Conservation (phyloP, 2,113 vertebrate genomes). For the Salvator merianae region DNA sequence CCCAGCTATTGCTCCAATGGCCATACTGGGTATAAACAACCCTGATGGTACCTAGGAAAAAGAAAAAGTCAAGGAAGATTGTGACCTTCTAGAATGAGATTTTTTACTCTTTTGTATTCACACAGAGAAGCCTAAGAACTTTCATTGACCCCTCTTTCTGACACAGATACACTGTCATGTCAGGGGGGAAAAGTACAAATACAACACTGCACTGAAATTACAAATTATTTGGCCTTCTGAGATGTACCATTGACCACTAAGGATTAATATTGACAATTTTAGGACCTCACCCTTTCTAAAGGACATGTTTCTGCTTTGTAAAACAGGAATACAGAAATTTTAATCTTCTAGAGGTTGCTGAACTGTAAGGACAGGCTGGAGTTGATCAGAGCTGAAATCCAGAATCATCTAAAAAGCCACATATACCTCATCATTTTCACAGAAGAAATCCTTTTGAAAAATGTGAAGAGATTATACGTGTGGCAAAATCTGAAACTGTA, state of each 20-base stretch:
- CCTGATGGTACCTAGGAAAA: slow-evolving; percentile 88
- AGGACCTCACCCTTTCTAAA: background rate
- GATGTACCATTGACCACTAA: no score
- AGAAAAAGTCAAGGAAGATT: background rate
- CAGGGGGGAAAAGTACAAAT: no score
- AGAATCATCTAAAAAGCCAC: background rate
- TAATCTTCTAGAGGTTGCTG: no score
- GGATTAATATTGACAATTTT: no score
- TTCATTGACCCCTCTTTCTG: no score
- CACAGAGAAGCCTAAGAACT: no score
- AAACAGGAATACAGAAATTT: background rate
- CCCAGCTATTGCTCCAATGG: slow-evolving; percentile 95
- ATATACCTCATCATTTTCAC: background rate
- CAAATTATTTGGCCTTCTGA: no score
- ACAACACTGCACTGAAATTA: no score
- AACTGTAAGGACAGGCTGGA: background rate
- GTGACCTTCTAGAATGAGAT: background rate
- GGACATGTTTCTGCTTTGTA: background rate
- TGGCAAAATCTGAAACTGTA: background rate
- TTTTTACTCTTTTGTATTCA: no score
- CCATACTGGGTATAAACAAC: slow-evolving; percentile 98
- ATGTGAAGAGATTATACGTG: background rate
- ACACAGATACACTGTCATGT: no score
- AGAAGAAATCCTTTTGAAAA: background rate
- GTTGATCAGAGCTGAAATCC: background rate